Base-by-base conservation (phyloP, 2,113 vertebrate genomes). In the Bucco capensis region DNA sequence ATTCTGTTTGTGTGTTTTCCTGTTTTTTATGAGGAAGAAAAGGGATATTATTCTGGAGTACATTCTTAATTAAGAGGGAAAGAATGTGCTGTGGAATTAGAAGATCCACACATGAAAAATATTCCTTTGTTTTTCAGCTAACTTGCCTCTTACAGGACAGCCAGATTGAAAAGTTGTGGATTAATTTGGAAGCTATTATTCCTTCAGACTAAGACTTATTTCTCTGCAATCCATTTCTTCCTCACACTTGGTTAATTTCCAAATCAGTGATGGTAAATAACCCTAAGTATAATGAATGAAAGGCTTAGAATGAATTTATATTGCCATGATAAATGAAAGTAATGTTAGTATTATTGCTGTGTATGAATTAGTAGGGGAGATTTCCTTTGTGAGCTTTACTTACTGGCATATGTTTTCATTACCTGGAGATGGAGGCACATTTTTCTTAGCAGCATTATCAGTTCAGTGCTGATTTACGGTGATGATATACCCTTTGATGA, bases 381-480 rank as follows among this genome's bases (percentile, higher is more conserved):
- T 62, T 96, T 94, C 58, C 88, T 96, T 83, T 80, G 24, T 35
- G 24, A 64, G 82, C 71, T 84, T 90, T 85, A 44, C 75, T 93
- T 77, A 14, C 66, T 70, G 70, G 23, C 66, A 54, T 75, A 10
- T 84, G 50, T 92, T 94, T 92, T 86, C 58, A 86, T 89, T 96
- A 58, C 25, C n/a, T 50, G 50, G 57, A 46, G 65, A 35, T 4
- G 2, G 57, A 70, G 21, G 24, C 22, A 46, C 35, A 25, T 82
- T 88, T 91, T 90, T 91, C 71, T 79, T 38, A 76, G 37, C 33
- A 80, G 33, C 14, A 21, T 64, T 74, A 51, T 92, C 90, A 73
- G 76, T 70, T 88, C 78, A 93, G 22, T 44, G 57, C 71, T 8
- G 1, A 77, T 81, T 77, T 80, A 91, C 3, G 60, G 44, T 49